These are phyloP conservation scores for Parnassius orleans DNA, from an alignment of 2,888 invertebrate genomes.

Conservation along the genomic window DNA sequence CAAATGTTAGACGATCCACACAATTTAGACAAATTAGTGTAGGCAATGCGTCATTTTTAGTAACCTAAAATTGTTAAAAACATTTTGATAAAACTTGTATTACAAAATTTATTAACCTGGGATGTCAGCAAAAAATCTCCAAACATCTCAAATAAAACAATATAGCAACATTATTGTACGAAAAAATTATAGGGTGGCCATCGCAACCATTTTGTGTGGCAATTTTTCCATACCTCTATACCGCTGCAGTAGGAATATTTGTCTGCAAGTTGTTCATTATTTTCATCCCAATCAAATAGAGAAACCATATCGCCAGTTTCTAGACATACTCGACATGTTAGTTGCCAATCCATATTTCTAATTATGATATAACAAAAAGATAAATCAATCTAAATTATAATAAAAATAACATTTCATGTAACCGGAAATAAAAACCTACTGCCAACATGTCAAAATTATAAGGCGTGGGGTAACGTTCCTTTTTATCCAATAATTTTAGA, in stretches of 20 bases:
- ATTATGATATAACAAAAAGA: conserved; percentile 31
- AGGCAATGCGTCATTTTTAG: conserved; percentile 70
- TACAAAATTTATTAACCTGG: conserved; percentile 43
- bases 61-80: conserved; percentile 53
- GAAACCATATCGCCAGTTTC: conserved; percentile 78
- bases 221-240: conserved; percentile 75
- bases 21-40: conserved; percentile 75
- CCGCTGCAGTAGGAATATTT: conserved; percentile 75
- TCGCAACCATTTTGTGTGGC: conserved; percentile 77
- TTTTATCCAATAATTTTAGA: conserved; percentile 31
- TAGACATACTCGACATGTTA: conserved; percentile 76
- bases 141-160: conserved; percentile 60
- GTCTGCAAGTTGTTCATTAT: conserved; percentile 77
- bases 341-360: conserved; percentile 76
- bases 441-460: conserved; percentile 50
- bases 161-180: conserved; percentile 78
- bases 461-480: conserved; percentile 37
- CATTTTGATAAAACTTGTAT: conserved; percentile 20
- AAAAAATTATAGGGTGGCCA: conserved; percentile 79
- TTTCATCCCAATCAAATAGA: conserved; percentile 79
- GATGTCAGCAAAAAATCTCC: conserved; percentile 72
- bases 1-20: conserved; percentile 71
- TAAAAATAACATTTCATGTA: conserved; percentile 48
- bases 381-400: conserved; percentile 41
- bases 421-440: conserved; percentile 50